phyloP scores from a whole-genome alignment of 2,797 vertebrate species.

The Argya squamiceps region DNA sequence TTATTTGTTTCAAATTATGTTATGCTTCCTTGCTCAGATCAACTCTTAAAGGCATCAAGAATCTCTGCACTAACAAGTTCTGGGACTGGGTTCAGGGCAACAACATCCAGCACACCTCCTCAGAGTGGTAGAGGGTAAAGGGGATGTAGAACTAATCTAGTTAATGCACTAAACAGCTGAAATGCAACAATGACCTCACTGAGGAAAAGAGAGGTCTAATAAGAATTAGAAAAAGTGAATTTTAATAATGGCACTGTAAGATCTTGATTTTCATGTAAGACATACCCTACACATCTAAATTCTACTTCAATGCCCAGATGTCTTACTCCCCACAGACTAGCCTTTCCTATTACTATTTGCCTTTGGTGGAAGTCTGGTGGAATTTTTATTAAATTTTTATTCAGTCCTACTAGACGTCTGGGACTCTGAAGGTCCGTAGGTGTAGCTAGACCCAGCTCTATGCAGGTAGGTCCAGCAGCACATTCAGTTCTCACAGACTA shows the following conservation, averaged over 20 bases:
- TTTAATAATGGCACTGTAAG: background rate
- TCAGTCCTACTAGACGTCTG: background rate
- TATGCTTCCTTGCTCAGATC: background rate
- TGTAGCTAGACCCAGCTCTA: background rate
- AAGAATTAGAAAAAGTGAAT: background rate
- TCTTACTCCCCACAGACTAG: background rate
- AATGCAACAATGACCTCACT: background rate
- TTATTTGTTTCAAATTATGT: background rate
- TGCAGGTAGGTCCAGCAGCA: background rate
- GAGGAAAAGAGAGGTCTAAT: background rate
- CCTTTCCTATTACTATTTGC: background rate
- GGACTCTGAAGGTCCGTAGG: background rate
- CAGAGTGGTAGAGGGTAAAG: background rate
- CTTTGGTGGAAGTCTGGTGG: background rate
- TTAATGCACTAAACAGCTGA: background rate
- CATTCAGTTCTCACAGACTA: background rate
- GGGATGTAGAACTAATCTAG: background rate
- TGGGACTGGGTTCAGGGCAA: background rate
- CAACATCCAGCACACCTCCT: background rate
- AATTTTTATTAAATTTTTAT: background rate
- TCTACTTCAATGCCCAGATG: background rate
- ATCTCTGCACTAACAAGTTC: background rate
- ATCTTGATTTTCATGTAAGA: background rate
- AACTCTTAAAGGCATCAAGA: background rate
- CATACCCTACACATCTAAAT: background rate